Evolutionary conservation across 2,113 vertebrate species (phyloP).

Genomic region (Lophura nycthemera): DNA sequence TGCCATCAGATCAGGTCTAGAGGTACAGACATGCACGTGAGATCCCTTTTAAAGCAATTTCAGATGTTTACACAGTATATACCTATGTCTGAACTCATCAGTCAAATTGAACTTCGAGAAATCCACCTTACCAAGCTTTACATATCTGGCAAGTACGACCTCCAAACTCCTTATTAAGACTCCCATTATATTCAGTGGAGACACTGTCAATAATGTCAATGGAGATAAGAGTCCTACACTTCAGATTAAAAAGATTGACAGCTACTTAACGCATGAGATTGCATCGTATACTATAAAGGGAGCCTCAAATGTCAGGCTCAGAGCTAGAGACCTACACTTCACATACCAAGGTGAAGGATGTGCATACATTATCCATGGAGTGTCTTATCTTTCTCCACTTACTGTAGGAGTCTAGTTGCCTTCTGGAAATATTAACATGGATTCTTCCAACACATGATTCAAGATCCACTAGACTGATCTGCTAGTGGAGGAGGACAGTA

Average conservation of each 20-base stretch:
- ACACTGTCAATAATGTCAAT: conserved; percentile 57
- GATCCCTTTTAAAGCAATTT: neutral
- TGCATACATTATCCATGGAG: neutral
- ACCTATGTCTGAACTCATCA: neutral
- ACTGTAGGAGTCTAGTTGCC: neutral
- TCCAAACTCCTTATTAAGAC: conserved; percentile 16
- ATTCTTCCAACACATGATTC: rapidly evolving
- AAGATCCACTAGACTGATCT: neutral
- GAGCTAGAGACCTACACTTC: neutral
- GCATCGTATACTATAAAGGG: neutral
- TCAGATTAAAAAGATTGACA: conserved; percentile 61
- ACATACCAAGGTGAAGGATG: neutral
- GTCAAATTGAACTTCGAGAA: neutral
- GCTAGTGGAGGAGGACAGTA: neutral
- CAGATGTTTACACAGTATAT: conserved; percentile 1
- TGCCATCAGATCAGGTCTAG: neutral
- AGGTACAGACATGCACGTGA: neutral
- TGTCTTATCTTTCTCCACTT: neutral
- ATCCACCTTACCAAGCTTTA: neutral
- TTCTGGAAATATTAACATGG: neutral
- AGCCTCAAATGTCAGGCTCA: neutral
- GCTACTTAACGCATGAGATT: conserved; percentile 50
- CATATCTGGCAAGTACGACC: neutral
- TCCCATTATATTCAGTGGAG: conserved; percentile 1
- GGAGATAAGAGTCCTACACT: conserved; percentile 31